Base-by-base conservation (phyloP, 2,113 vertebrate genomes). In the Madoqua kirkii region DNA sequence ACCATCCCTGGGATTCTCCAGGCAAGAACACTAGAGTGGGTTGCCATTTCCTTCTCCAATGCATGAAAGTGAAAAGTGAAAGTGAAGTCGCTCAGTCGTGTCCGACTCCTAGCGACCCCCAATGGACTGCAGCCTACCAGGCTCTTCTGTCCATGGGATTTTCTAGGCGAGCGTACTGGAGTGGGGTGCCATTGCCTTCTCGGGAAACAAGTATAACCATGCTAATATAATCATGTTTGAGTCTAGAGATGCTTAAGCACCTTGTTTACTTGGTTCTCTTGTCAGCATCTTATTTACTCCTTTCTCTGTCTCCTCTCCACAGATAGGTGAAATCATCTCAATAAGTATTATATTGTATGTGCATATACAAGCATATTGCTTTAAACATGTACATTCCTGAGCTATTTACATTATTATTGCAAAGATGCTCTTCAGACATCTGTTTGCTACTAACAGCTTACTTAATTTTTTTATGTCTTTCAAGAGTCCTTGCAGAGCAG, bases 71-170 rank as follows among this genome's bases (percentile, higher is more conserved):
- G 59, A 60, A 60, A 31, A 60, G 29, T 6, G 59, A 60, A 31
- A 60, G 29, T 31, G 59, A 60, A 60, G 12, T 60, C 13, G 6
- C 27, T 60, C 27, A 60, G 59, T 60, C 12, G 0, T 31, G 1
- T 60, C 27, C 2, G 0, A 14, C 2, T 31, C 59, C 0, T 60
- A 0, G 12, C 27, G 0, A 60, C 59, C 29, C 5, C 13, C n/a
- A n/a, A 31, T 31, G 5, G 29, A 60, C 59, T 7, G 59, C 6
- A 62, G 59, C 59, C 59, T 0, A 62, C 59, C 59, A 62, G 59
- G 59, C 29, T 62, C 59, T 29, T 62, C 59, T 0, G 29, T 14
- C 59, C 59, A 62, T 62, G 13, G 59, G 59, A 62, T 62, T 62
- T 62, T 1, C 59, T 29, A 62, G 59, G 59, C 29, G 7, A 59